Conservation (phyloP, 2,888 invertebrate species). For the Dasysyrphus tricinctus region DNA sequence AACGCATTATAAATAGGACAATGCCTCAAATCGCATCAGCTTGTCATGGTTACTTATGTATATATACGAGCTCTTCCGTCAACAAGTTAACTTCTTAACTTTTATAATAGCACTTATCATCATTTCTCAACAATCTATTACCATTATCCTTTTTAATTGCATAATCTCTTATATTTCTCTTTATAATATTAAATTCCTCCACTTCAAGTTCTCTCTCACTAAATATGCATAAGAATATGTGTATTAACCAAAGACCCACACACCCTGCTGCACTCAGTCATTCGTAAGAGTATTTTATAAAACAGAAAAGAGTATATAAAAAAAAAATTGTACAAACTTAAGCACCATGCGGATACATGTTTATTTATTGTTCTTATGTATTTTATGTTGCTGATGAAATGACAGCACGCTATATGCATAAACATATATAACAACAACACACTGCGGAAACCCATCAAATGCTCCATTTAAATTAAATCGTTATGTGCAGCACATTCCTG, state of each 20-base stretch:
- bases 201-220: slow-evolving; percentile 4
- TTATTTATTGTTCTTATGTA: slow-evolving; percentile 24
- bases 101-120: slow-evolving; percentile 23
- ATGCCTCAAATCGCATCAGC: not conserved
- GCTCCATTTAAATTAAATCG: slow-evolving; percentile 65
- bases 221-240: slow-evolving; percentile 23
- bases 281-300: slow-evolving; percentile 5
- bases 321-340: not conserved
- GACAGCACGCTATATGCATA: slow-evolving; percentile 14
- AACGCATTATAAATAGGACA: not conserved
- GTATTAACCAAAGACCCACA: slow-evolving; percentile 9
- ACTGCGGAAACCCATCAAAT: slow-evolving; percentile 64
- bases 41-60: slow-evolving; percentile 9
- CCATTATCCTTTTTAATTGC: slow-evolving; percentile 17
- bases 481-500: slow-evolving; percentile 62
- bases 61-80: not conserved
- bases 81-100: slow-evolving; percentile 2
- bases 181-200: slow-evolving; percentile 9
- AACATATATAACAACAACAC: slow-evolving; percentile 10
- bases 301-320: not conserved
- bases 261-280: not conserved
- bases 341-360: slow-evolving; percentile 25
- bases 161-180: slow-evolving; percentile 10
- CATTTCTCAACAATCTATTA: slow-evolving; percentile 20
- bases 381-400: slow-evolving; percentile 12